phyloP scores from a whole-genome alignment of 2,888 invertebrate species.

The Lymantria dispar region DNA sequence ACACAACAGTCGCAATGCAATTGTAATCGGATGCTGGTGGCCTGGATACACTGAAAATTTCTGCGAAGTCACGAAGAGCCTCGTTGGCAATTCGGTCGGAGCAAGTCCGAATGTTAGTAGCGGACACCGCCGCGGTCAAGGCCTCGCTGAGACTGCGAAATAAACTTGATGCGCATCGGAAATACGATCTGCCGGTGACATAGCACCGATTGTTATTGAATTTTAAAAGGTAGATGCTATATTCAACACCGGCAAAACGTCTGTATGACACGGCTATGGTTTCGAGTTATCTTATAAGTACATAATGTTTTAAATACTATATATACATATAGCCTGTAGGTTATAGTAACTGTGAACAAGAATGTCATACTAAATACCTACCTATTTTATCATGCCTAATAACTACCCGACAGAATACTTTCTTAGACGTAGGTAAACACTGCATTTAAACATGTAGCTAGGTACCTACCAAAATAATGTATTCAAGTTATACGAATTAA shows the following conservation, averaged over 20 bases:
- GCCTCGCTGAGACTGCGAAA: constrained; percentile 57
- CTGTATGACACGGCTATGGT: not conserved
- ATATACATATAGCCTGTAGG: no score
- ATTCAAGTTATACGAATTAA: no score
- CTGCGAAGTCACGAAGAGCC: constrained; percentile 56
- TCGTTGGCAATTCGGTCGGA: constrained; percentile 42
- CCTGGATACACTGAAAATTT: constrained; percentile 44
- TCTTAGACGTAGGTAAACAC: no score
- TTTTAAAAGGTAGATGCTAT: not conserved
- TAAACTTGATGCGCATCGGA: constrained; percentile 53
- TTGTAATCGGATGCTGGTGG: constrained; percentile 51
- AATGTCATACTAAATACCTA: no score
- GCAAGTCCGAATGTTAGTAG: constrained; percentile 41
- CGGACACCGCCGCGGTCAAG: constrained; percentile 61
- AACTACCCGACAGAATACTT: no score
- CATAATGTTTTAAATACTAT: no score
- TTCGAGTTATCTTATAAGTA: no score
- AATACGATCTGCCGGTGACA: constrained; percentile 43
- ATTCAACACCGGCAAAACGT: not conserved
- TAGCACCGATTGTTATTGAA: constrained; percentile 36
- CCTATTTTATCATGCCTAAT: no score
- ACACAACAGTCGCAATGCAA: constrained; percentile 40
- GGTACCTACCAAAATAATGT: no score
- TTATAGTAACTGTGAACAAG: no score
- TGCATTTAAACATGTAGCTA: no score